phyloP scores from a whole-genome alignment of 2,113 vertebrate species.

The Elgaria multicarinata region DNA sequence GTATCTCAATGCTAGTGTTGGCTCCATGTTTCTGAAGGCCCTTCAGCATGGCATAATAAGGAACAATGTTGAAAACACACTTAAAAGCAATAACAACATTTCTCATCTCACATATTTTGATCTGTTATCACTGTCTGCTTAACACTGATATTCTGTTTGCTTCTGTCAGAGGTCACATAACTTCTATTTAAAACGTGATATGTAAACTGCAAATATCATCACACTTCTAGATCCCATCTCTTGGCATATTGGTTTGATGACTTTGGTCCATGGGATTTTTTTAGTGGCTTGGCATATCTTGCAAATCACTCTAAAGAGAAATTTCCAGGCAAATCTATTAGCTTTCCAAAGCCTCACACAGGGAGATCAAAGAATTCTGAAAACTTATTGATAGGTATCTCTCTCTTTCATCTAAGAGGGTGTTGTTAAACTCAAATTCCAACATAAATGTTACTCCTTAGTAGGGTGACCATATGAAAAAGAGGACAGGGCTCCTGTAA shows the following conservation, averaged over 20 bases:
- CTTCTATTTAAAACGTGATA: background rate
- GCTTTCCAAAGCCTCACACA: background rate
- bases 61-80: rapidly evolving
- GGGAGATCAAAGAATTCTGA: constrained; percentile 37
- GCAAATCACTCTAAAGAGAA: constrained; percentile 6
- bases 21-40: too few relatives aligned
- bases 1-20: background rate
- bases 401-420: constrained; percentile 27
- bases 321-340: constrained; percentile 8
- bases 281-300: constrained; percentile 30
- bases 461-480: background rate
- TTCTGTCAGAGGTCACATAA: background rate
- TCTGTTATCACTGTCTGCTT: background rate
- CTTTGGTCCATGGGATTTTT: constrained; percentile 11
- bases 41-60: background rate
- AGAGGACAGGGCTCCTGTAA: too few relatives aligned
- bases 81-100: rapidly evolving
- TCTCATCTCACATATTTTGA: background rate
- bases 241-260: constrained; percentile 7
- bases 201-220: background rate
- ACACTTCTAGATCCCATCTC: background rate
- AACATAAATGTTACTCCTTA: background rate
- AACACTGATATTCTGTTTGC: background rate
- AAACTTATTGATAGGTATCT: constrained; percentile 10
- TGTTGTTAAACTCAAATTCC: constrained; percentile 15